Evolutionary conservation across 2,113 vertebrate genomes (phyloP).

Genomic region (Phalacrocorax aristotelis): DNA sequence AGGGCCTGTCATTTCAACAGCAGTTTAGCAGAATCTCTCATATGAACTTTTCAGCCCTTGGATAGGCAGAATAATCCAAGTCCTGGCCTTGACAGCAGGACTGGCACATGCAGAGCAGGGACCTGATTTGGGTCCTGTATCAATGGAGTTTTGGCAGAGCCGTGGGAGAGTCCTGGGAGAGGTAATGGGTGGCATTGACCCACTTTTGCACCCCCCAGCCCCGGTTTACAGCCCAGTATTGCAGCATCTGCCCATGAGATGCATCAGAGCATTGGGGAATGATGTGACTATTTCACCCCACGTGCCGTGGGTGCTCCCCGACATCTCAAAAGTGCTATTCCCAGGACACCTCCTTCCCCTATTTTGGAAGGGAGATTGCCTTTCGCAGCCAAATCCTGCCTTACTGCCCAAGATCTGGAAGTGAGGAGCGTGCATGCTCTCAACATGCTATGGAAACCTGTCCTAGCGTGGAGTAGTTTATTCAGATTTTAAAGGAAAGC

Average conservation of each 20-base stretch:
- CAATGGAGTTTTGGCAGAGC: neutral
- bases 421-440: rapidly evolving
- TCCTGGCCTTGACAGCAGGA: neutral
- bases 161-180: neutral
- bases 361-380: neutral
- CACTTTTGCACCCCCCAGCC: neutral
- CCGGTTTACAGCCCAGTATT: neutral
- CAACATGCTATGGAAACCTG: rapidly evolving
- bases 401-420: neutral
- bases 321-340: neutral
- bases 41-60: neutral
- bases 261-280: rapidly evolving
- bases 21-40: neutral
- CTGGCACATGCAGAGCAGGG: rapidly evolving
- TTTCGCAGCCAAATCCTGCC: neutral
- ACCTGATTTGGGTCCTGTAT: rapidly evolving
- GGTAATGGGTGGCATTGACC: rapidly evolving
- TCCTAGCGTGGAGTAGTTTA: neutral
- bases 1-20: neutral
- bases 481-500: neutral
- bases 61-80: neutral
- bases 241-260: neutral
- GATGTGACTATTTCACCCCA: neutral
- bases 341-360: neutral
- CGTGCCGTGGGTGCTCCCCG: rapidly evolving